phyloP scores from a whole-genome alignment of 1,140 invertebrate genomes.

The Theocolax elegans region DNA sequence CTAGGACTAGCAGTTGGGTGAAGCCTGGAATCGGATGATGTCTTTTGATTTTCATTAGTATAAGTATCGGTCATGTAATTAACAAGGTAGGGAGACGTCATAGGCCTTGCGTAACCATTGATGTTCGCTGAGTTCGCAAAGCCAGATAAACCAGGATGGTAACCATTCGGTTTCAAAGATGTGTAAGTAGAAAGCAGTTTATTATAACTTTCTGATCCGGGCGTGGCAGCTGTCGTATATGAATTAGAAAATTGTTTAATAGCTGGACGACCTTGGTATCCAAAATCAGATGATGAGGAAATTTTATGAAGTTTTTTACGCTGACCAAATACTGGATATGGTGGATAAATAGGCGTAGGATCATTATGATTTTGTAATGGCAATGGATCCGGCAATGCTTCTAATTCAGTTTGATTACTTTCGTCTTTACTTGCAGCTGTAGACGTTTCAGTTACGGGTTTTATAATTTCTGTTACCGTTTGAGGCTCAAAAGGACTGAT shows the following conservation, averaged over 20 bases:
- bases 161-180: conserved; percentile 1
- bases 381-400: conserved; percentile 29
- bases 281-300: conserved; percentile 28
- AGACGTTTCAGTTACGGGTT: conserved; percentile 48
- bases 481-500: conserved; percentile 61
- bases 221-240: conserved; percentile 13
- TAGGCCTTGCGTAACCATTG: conserved; percentile 35
- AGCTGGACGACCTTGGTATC: conserved; percentile 32
- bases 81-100: conserved; percentile 33
- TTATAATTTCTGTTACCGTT: conserved; percentile 57
- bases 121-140: not conserved
- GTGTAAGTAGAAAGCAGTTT: conserved; percentile 13
- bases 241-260: conserved; percentile 9
- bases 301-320: conserved; percentile 55
- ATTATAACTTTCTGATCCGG: not conserved
- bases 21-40: conserved; percentile 1
- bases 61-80: conserved; percentile 27
- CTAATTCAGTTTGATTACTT: not conserved
- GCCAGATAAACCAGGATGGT: not conserved
- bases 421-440: not conserved
- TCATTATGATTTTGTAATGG: conserved; percentile 23
- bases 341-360: conserved; percentile 31
- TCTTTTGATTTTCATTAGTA: conserved; percentile 28
- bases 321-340: conserved; percentile 50
- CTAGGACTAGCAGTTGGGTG: conserved; percentile 40